Conservation (phyloP, 2,797 vertebrate genomes). For the Iguana delicatissima region DNA sequence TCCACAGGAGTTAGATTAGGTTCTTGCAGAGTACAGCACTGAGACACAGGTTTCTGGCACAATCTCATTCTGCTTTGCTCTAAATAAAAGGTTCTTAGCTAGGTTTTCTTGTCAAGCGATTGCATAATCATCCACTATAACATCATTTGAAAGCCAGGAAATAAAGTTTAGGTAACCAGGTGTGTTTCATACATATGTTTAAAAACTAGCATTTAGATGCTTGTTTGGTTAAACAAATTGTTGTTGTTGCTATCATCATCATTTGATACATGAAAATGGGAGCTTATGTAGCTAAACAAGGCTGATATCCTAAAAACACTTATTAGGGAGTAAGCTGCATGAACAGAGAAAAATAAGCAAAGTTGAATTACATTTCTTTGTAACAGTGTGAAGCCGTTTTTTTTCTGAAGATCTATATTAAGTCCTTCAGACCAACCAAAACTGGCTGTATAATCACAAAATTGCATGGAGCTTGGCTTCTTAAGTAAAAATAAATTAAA, state of each 20-base stretch:
- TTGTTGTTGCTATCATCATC: not conserved
- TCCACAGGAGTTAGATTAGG: not conserved
- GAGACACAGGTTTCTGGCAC: not conserved
- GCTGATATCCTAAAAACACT: not conserved
- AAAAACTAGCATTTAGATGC: no score
- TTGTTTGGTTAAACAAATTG: not conserved
- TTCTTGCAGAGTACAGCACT: not conserved
- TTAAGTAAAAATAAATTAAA: constrained; percentile 28
- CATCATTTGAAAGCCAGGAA: not conserved
- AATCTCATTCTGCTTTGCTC: not conserved
- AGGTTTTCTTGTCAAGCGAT: not conserved
- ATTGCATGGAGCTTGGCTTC: constrained; percentile 15
- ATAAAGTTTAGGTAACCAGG: not conserved
- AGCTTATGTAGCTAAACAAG: not conserved
- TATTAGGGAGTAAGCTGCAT: not conserved
- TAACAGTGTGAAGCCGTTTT: not conserved
- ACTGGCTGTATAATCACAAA: not conserved
- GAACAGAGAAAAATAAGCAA: not conserved
- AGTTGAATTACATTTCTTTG: not conserved
- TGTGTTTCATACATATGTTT: not conserved
- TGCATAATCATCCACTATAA: not conserved
- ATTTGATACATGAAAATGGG: not conserved
- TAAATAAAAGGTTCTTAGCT: not conserved
- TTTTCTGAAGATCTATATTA: not conserved
- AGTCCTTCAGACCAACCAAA: not conserved